Evolutionary conservation across 2,888 invertebrate genomes (phyloP), one percentile per base, ranked within the genome.

Genomic region (Marasmarcha lunaedactyla): DNA sequence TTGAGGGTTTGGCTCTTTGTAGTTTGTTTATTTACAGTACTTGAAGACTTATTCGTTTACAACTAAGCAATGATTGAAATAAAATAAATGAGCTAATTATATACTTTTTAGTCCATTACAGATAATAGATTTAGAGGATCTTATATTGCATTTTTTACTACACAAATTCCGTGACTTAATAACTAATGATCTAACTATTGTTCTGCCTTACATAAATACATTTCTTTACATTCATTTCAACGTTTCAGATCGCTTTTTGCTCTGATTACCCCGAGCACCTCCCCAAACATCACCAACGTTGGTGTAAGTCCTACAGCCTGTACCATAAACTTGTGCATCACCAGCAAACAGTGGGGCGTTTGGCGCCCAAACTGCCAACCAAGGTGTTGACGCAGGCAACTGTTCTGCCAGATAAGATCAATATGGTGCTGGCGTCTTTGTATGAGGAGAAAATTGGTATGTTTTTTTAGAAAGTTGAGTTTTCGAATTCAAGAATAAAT

Each of bases 221-320:
- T n/a, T n/a, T n/a, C n/a, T n/a, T n/a, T n/a, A n/a, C n/a, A n/a
- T n/a, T n/a, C n/a, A n/a, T n/a, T n/a, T n/a, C n/a, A n/a, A n/a
- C n/a, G 7, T 20, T 30, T 0, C 55, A 83, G 73, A 73, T 88
- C 46, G 86, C 88, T 1, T 87, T 66, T 50, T 88, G 88, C 53
- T 66, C 74, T 5, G 68, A 71, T 2, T 58, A 76, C 25, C 70
- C 77, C 0, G 68, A 76, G 1, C 90, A 90, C 53, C 56, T 84
- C 0, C 67, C 69, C 0, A 68, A 70, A 36, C 50, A 59, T 0
- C 90, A 90, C 53, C 61, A 71, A 5, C 67, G 78, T 10, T 89
- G 89, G 88, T 91, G 91, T 58, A 77, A 76, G 37, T 83, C 87
- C 0, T 88, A 87, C 52, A 71, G 70, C n/a, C 65, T 90, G 0